phyloP scores from a whole-genome alignment of 2,797 vertebrate genomes.

The Champsocephalus esox region DNA sequence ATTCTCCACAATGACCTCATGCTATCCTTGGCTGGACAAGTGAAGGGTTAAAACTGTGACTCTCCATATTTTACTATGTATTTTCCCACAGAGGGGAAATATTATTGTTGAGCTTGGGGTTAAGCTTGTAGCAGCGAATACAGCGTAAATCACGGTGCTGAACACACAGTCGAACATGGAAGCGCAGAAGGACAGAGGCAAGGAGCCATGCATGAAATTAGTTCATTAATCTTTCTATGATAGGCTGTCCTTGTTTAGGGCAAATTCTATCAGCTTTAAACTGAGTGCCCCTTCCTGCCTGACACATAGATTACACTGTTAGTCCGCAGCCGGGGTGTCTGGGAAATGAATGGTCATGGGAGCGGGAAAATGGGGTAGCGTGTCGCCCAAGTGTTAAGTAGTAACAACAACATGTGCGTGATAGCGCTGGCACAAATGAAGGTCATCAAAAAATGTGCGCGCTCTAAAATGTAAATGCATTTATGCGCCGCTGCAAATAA shows the following conservation, averaged over 20 bases:
- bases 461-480: slow-evolving; percentile 41
- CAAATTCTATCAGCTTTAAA: slow-evolving; percentile 85
- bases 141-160: slow-evolving; percentile 75
- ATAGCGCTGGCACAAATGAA: slow-evolving; percentile 63
- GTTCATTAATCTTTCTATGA: slow-evolving; percentile 85
- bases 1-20: slow-evolving; percentile 40
- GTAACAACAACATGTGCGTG: slow-evolving; percentile 61
- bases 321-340: slow-evolving; percentile 66
- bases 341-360: slow-evolving; percentile 74
- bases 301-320: slow-evolving; percentile 82
- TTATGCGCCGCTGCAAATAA: slow-evolving; percentile 7
- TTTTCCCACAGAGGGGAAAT: slow-evolving; percentile 69
- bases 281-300: slow-evolving; percentile 73
- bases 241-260: slow-evolving; percentile 84
- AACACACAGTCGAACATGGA: slow-evolving; percentile 76
- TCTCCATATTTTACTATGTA: slow-evolving; percentile 57
- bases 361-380: slow-evolving; percentile 63
- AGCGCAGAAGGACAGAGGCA: slow-evolving; percentile 80
- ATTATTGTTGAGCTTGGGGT: slow-evolving; percentile 76
- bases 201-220: slow-evolving; percentile 85
- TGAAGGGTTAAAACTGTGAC: slow-evolving; percentile 45
- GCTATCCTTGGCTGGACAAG: slow-evolving; percentile 13
- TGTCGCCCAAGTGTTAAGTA: slow-evolving; percentile 73
- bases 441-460: slow-evolving; percentile 64
- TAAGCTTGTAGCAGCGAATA: slow-evolving; percentile 68